Evolutionary conservation across 1,140 invertebrate species (phyloP), one percentile per base, ranked within the genome.

Genomic region (Dreissena polymorpha): DNA sequence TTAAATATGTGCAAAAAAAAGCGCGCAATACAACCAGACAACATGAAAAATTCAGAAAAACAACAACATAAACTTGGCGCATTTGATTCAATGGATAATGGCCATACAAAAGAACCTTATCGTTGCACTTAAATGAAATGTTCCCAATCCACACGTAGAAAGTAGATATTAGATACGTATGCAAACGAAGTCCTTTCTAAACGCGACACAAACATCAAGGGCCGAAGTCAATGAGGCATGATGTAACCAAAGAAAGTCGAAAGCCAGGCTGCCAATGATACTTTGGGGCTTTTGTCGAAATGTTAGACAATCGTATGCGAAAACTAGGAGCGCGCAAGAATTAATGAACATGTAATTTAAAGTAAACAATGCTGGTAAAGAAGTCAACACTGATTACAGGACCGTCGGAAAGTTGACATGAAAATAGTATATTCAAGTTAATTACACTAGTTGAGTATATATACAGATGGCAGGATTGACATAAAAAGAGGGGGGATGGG

Each of bases 341-440:
- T n/a, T n/a, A 60, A n/a, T 60, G 16, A 60, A 60, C 57, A n/a
- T 60, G 57, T 60, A 60, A 60, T 60, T 10, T 60, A 60, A 60
- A 60, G 57, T 60, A 60, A 60, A 60, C 57, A 60, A 60, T 18
- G 21, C 2, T 67, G 74, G 74, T n/a, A 65, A 76, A 76, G 74
- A 55, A 76, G 67, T 76, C 74, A 76, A 51, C 39, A 76, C 27
- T 76, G 60, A 76, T 76, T 76, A 76, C 74, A 76, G 74, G 74
- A 29, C 27, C 65, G 53, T 29, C 49, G 23, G 63, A 25, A 51
- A 67, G 64, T 76, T 76, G 74, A 76, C 74, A 67, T 76, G 74
- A 76, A 76, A 76, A 76, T 76, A 53, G 74, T 67, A 76, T 60
- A 60, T 60, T 5, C 57, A 23, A 60, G 57, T 60, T 60, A 60